Conservation (phyloP, 37 sponge, comb jelly and placozoan species). For the Halichondria panicea region DNA sequence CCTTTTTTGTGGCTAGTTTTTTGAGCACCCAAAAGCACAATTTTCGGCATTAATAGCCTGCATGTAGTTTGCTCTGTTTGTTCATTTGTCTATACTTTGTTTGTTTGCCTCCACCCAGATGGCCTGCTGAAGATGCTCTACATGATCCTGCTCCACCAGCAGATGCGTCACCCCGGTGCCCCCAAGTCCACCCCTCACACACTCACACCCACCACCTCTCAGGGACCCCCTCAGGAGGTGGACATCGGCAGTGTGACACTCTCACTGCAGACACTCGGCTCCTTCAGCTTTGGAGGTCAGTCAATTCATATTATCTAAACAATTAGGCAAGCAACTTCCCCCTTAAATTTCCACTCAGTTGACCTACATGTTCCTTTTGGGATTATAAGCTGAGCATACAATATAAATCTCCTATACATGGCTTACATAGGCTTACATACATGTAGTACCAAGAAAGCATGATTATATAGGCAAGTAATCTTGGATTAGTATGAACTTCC, state of each 20-base stretch:
- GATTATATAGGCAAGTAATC: no score
- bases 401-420: no score
- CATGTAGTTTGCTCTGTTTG: background rate
- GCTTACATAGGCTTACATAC: no score
- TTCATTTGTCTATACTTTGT: background rate
- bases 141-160: constrained; percentile 66
- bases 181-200: constrained; percentile 45
- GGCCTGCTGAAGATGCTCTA: constrained; percentile 83
- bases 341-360: no score
- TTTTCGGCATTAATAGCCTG: no score
- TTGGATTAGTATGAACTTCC: no score
- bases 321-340: no score
- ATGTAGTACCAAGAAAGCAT: no score
- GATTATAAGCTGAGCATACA: no score
- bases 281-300: constrained; percentile 81
- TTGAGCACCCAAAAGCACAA: no score
- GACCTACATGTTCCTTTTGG: no score
- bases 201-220: constrained; percentile 7
- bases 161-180: constrained; percentile 67
- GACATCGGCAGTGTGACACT: constrained; percentile 68
- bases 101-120: constrained; percentile 32
- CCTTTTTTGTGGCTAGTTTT: background rate
- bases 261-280: constrained; percentile 79
- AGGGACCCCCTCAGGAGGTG: constrained; percentile 22
- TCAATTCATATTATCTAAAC: background rate